Percentiles rank a stretch among this genome's conserved stretches.
phyloP scores from a whole-genome alignment of 2,888 invertebrate genomes.

The Epicampocera succincta region DNA sequence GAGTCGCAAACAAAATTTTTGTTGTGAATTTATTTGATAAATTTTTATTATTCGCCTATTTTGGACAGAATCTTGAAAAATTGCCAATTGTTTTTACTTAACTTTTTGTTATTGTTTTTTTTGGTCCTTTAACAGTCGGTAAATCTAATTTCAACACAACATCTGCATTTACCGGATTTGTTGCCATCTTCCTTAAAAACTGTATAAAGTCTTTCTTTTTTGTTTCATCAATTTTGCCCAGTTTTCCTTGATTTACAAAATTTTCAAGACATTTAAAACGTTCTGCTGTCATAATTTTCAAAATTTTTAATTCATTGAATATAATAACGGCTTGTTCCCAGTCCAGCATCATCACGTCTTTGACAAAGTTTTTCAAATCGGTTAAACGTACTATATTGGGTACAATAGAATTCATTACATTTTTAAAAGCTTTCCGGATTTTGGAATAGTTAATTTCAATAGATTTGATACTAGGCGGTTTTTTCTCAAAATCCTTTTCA shows the following conservation, averaged over 20 bases:
- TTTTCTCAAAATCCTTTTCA: neutral
- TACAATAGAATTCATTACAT: conserved; percentile 34
- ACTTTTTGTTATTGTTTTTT: neutral
- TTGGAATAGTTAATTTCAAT: conserved; percentile 29
- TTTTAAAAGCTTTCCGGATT: conserved; percentile 15
- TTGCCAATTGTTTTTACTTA: neutral
- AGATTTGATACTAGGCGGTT: neutral
- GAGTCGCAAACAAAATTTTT: too few species aligned
- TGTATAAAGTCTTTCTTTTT: conserved; percentile 10
- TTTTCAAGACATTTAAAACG: conserved; percentile 38
- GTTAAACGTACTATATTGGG: conserved; percentile 43
- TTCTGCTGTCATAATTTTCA: neutral
- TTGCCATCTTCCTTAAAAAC: conserved; percentile 13
- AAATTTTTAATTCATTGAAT: conserved; percentile 26
- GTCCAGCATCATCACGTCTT: neutral
- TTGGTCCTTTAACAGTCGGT: conserved; percentile 25
- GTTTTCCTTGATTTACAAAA: conserved; percentile 7
- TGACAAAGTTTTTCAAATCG: conserved; percentile 51
- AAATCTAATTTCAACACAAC: neutral
- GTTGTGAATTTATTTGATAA: too few species aligned
- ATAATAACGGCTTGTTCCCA: conserved; percentile 3
- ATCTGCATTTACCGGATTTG: neutral
- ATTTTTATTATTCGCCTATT: too few species aligned
- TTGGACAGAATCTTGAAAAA: too few species aligned
- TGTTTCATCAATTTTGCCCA: conserved; percentile 18